Conservation (phyloP, 1,140 invertebrate genomes). For the Colletes latitarsis region DNA sequence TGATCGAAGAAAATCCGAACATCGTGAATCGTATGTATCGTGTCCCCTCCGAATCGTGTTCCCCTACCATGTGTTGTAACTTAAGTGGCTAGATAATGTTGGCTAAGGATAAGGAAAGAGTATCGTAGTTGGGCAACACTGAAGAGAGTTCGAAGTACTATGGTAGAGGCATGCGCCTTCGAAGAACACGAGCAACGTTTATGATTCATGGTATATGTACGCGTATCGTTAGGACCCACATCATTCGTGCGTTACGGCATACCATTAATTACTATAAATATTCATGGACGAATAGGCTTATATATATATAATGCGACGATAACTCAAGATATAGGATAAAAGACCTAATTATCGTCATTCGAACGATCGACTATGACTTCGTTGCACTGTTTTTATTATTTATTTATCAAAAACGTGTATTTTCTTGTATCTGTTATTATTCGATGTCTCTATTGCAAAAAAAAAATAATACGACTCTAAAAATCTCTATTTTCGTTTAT, state of each 20-base stretch:
- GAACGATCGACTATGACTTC: no score
- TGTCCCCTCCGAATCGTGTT: background rate
- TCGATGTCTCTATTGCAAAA: no score
- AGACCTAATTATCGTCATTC: no score
- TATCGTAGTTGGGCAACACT: background rate
- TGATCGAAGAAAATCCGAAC: background rate
- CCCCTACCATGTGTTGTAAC: background rate
- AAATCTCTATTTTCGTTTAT: no score
- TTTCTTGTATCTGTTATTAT: no score
- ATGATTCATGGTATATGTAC: conserved; percentile 10
- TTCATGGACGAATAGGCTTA: background rate
- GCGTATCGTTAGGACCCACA: background rate
- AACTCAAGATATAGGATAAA: background rate
- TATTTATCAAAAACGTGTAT: no score
- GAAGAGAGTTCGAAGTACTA: conserved; percentile 20
- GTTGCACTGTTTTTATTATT: no score
- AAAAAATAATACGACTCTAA: no score
- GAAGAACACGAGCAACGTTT: conserved; percentile 9
- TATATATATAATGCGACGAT: background rate
- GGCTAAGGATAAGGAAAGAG: conserved; percentile 3
- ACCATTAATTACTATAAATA: conserved; percentile 1
- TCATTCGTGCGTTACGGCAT: background rate
- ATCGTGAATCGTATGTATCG: conserved; percentile 9
- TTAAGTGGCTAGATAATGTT: conserved; percentile 5
- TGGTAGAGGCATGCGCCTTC: conserved; percentile 14